Conservation (phyloP, 2,888 invertebrate species). For the Cryptus armator region DNA sequence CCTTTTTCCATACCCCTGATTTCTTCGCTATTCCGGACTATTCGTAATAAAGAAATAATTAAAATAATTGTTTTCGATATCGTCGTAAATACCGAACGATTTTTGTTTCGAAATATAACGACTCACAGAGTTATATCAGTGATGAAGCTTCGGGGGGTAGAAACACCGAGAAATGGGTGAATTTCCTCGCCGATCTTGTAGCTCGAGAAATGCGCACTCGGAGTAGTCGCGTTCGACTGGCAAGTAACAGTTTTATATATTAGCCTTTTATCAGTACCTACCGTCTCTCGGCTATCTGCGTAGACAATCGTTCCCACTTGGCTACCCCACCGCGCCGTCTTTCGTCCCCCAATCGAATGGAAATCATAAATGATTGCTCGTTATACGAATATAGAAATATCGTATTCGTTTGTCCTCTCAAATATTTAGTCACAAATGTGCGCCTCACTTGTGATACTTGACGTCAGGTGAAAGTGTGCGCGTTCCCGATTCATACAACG, state of each 20-base stretch:
- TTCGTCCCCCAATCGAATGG: neutral
- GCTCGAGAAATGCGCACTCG: neutral
- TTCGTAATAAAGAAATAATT: constrained; percentile 58
- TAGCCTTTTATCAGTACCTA: constrained; percentile 5
- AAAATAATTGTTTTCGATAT: neutral
- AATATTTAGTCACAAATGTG: neutral
- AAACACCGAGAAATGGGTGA: neutral
- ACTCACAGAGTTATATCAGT: no score
- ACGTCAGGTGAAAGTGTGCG: constrained; percentile 11
- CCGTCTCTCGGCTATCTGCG: neutral
- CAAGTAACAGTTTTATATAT: constrained; percentile 12
- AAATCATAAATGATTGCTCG: neutral
- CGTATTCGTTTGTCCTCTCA: neutral
- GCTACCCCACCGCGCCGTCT: neutral
- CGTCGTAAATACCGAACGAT: no score
- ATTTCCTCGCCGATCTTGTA: neutral
- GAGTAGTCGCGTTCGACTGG: neutral
- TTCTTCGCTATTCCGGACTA: constrained; percentile 34
- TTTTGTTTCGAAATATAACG: no score
- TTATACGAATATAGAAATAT: neutral
- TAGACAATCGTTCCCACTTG: neutral
- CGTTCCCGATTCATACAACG: neutral
- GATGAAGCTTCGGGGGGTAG: neutral
- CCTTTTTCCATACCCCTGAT: constrained; percentile 76
- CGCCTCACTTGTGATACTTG: neutral